These are phyloP conservation scores for Herpetotheres cachinnans DNA, from an alignment of 2,113 vertebrate species.

Conservation along the genomic window DNA sequence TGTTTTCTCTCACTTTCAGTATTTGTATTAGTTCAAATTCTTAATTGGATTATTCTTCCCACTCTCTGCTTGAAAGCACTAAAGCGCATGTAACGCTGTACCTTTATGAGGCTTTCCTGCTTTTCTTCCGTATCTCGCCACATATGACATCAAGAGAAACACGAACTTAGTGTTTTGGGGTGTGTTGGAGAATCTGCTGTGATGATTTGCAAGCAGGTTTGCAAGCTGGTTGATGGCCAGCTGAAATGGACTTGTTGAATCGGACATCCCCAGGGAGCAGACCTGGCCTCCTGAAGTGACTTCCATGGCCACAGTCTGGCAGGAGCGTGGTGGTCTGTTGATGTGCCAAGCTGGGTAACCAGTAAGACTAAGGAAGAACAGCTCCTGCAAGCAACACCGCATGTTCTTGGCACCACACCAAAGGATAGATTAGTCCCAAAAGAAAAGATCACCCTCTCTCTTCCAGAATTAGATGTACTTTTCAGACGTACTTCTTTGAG, in stretches of 20 bases:
- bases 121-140: fast-evolving
- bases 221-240: background rate
- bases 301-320: fast-evolving
- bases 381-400: background rate
- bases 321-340: background rate
- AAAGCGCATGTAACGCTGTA: background rate
- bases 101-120: background rate
- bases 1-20: background rate
- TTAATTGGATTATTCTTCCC: background rate
- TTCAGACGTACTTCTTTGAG: background rate
- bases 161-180: fast-evolving
- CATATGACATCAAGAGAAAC: background rate
- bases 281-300: background rate
- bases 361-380: fast-evolving
- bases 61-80: background rate
- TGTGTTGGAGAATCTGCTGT: background rate
- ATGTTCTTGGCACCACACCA: background rate
- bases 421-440: background rate
- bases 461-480: background rate
- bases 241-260: background rate
- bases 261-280: background rate
- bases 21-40: background rate
- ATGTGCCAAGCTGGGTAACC: background rate
- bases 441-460: background rate
- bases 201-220: background rate